These are phyloP conservation scores for Turnix velox DNA, from an alignment of 2,113 vertebrate genomes.

Conservation along the genomic window DNA sequence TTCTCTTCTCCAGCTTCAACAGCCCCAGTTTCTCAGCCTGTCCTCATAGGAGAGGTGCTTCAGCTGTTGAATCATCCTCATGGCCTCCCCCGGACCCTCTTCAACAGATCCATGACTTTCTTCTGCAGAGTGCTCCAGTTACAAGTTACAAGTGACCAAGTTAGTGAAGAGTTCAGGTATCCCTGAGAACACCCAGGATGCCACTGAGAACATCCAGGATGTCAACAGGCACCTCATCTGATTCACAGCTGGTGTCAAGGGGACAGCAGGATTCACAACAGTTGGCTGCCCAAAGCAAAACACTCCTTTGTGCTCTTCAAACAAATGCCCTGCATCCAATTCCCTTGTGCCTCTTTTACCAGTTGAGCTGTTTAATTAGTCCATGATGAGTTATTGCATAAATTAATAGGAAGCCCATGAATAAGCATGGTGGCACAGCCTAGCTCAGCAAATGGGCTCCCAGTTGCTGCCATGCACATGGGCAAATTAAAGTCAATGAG, in stretches of 20 bases:
- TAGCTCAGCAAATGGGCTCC: background rate
- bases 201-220: fast-evolving
- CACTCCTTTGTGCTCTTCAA: background rate
- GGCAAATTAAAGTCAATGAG: background rate
- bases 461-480: background rate
- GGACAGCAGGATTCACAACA: background rate
- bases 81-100: no score
- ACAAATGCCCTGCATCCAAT: background rate
- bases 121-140: no score
- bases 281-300: background rate
- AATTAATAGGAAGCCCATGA: background rate
- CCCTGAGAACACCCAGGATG: no score
- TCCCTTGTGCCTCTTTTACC: background rate
- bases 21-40: no score
- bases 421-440: background rate
- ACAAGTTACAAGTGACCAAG: no score
- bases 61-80: no score
- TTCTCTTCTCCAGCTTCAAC: no score
- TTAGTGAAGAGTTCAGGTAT: no score
- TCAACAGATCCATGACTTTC: no score
- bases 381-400: background rate
- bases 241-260: background rate
- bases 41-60: no score
- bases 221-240: background rate
- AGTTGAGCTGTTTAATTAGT: conserved; percentile 8